Conservation (phyloP, 2,797 vertebrate species). For the Propithecus deckenii region DNA sequence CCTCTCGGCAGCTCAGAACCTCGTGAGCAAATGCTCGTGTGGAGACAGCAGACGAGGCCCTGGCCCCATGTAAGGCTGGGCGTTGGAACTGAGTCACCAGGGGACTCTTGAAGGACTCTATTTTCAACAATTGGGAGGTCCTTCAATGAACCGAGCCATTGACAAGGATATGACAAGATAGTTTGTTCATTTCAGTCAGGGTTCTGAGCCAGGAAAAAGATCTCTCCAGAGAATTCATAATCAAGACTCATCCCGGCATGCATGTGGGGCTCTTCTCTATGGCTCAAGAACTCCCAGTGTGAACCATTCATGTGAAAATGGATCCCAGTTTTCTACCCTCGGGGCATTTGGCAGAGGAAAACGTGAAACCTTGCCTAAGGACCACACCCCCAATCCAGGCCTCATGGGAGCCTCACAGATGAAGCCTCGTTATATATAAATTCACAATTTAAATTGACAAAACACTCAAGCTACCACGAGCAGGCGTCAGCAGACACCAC, state of each 20-base stretch:
- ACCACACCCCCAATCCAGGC: background rate
- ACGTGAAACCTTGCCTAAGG: background rate
- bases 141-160: background rate
- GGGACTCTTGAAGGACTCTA: background rate
- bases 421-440: background rate
- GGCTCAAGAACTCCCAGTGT: background rate
- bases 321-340: background rate
- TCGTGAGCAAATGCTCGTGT: fast-evolving
- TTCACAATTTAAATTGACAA: background rate
- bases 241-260: background rate
- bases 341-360: background rate
- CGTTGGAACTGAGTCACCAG: background rate
- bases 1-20: too few relatives aligned
- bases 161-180: background rate
- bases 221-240: background rate
- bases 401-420: background rate
- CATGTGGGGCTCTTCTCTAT: background rate
- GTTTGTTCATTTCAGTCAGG: background rate
- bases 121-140: background rate
- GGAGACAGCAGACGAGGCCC: too few relatives aligned
- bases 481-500: background rate
- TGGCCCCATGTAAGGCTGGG: background rate
- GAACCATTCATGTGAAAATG: background rate
- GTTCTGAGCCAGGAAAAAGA: background rate
- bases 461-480: background rate